phyloP scores from a whole-genome alignment of 2,888 invertebrate genomes.

The Drosophila quinaria region DNA sequence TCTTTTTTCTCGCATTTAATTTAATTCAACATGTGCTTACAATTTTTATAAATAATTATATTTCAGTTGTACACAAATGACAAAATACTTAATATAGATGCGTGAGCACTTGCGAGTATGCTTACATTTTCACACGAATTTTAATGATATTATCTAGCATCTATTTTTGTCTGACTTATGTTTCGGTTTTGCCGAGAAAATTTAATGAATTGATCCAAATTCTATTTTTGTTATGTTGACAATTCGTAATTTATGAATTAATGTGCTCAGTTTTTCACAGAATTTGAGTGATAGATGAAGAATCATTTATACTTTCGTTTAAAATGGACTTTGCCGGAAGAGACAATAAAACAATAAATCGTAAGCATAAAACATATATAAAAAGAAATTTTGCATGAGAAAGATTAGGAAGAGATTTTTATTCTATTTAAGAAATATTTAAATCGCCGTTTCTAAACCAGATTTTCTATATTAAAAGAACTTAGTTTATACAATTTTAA shows the following conservation, averaged over 20 bases:
- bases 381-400: background rate
- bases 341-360: background rate
- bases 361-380: background rate
- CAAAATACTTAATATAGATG: background rate
- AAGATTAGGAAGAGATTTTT: background rate
- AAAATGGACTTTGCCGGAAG: background rate
- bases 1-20: background rate
- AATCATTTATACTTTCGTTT: background rate
- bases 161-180: conserved; percentile 2
- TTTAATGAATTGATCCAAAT: conserved; percentile 10
- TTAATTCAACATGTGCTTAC: conserved; percentile 9
- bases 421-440: background rate
- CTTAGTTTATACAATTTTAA: background rate
- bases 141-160: conserved; percentile 1
- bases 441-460: background rate
- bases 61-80: conserved; percentile 11
- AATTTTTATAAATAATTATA: conserved; percentile 7
- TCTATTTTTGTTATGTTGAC: conserved; percentile 16
- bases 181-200: background rate
- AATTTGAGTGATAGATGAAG: conserved; percentile 4
- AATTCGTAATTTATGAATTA: conserved; percentile 1
- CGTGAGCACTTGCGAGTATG: background rate
- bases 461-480: background rate
- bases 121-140: background rate
- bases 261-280: background rate